Evolutionary conservation across 2,113 vertebrate species (phyloP).

Genomic region (Chascanopsetta lugubris): DNA sequence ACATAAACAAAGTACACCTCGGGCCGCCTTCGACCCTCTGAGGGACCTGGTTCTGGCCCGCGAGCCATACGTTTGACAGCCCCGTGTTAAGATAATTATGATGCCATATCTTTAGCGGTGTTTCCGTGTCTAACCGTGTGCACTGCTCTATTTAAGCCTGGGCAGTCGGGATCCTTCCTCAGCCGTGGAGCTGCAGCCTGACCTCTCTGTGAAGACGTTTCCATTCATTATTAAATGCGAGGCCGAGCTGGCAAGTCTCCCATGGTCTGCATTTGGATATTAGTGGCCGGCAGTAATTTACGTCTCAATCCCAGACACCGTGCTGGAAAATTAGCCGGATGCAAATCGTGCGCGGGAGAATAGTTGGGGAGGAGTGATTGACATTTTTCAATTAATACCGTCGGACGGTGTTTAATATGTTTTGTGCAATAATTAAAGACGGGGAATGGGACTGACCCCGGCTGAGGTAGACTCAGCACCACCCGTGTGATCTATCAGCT

Average conservation of each 20-base stretch:
- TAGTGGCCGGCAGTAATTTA: slow-evolving; percentile 52
- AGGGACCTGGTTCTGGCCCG: no score
- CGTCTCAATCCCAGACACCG: slow-evolving; percentile 53
- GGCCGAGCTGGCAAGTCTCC: slow-evolving; percentile 3
- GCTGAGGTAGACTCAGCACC: slow-evolving; percentile 35
- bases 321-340: slow-evolving; percentile 45
- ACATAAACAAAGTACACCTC: no score
- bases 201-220: slow-evolving; percentile 35
- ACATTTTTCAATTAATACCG: slow-evolving; percentile 66
- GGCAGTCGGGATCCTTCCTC: slow-evolving; percentile 15
- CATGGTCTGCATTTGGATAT: slow-evolving; percentile 44
- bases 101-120: background rate
- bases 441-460: slow-evolving; percentile 58
- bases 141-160: background rate
- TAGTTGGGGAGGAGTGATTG: slow-evolving; percentile 61
- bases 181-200: slow-evolving; percentile 26
- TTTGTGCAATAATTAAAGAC: slow-evolving; percentile 63
- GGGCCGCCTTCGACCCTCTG: no score
- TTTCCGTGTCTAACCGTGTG: background rate
- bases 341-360: slow-evolving; percentile 36
- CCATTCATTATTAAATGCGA: slow-evolving; percentile 50
- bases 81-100: no score
- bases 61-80: no score
- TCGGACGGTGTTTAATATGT: slow-evolving; percentile 51
- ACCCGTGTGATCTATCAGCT: slow-evolving; percentile 17